Evolutionary conservation across 2,888 invertebrate genomes (phyloP).

Genomic region (Apamea crenata): DNA sequence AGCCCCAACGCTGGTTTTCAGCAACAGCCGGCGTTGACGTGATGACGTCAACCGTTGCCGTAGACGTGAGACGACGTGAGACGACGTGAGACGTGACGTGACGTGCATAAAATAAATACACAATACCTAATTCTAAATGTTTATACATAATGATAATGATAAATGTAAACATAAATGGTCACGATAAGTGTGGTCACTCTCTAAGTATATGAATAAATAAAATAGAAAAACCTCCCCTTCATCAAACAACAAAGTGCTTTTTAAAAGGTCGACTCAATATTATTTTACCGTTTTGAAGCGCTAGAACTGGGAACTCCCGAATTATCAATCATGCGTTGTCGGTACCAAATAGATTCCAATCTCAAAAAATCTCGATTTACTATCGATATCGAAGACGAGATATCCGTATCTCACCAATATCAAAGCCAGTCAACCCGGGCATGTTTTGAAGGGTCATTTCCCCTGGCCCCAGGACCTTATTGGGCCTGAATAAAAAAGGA

Average conservation of each 20-base stretch:
- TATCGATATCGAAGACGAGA: background rate
- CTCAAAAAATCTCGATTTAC: conserved; percentile 3
- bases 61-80: no score
- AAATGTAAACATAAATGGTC: no score
- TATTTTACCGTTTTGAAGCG: background rate
- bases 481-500: conserved; percentile 49
- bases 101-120: no score
- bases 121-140: no score
- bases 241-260: no score
- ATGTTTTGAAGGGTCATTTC: conserved; percentile 50
- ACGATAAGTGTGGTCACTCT: background rate
- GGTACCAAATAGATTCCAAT: conserved; percentile 4
- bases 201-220: background rate
- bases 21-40: no score
- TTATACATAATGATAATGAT: no score
- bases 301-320: background rate
- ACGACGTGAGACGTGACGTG: no score
- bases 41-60: no score
- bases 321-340: conserved; percentile 16
- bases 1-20: no score
- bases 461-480: conserved; percentile 47
- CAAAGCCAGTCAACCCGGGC: conserved; percentile 31
- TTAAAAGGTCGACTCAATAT: background rate
- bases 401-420: conserved; percentile 22
- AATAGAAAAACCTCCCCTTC: no score